Conservation (phyloP, 2,888 invertebrate species). For the Crocallis elinguaria region DNA sequence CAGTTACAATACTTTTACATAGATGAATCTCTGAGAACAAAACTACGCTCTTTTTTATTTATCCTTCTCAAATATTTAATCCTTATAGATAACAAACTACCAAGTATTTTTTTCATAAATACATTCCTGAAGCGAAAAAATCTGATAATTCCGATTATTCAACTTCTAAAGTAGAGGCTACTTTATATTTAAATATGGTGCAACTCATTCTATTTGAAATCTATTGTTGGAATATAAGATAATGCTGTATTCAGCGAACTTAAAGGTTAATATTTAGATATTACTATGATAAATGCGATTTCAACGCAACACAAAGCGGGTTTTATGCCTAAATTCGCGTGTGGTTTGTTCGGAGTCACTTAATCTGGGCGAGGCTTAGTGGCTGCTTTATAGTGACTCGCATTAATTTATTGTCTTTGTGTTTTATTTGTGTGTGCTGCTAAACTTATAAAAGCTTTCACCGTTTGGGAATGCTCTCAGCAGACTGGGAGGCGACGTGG, state of each 20-base stretch:
- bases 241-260: conserved; percentile 14
- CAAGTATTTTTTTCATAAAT: not conserved
- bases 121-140: not conserved
- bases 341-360: conserved; percentile 59
- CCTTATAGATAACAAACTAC: not conserved
- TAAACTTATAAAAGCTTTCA: conserved; percentile 59
- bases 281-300: conserved; percentile 47
- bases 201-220: conserved; percentile 5
- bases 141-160: no score
- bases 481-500: conserved; percentile 35
- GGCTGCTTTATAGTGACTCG: conserved; percentile 56
- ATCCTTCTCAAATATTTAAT: not conserved
- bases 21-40: not conserved
- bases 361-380: conserved; percentile 66
- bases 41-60: not conserved
- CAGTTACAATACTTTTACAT: conserved; percentile 1
- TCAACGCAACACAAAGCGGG: conserved; percentile 48
- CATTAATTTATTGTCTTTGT: conserved; percentile 73
- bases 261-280: conserved; percentile 37
- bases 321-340: conserved; percentile 58
- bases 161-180: no score
- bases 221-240: conserved; percentile 6
- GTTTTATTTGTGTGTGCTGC: conserved; percentile 57
- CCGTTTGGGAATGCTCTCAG: conserved; percentile 40
- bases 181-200: not conserved